Percentiles rank a stretch among this genome's conserved stretches.
phyloP scores from a whole-genome alignment of 2,888 invertebrate genomes.

The Gasteruption jaculator region DNA sequence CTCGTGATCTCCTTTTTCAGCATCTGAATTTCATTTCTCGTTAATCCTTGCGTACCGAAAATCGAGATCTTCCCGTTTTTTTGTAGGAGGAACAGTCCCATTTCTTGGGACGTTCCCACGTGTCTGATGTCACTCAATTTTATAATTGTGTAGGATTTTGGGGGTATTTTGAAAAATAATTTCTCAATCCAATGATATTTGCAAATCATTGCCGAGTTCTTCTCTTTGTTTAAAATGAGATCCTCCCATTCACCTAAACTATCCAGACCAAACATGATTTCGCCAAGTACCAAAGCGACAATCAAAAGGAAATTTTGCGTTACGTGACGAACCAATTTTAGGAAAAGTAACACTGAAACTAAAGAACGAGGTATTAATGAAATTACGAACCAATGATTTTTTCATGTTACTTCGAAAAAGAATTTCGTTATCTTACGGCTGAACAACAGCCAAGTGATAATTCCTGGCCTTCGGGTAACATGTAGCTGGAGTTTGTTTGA shows the following conservation, averaged over 20 bases:
- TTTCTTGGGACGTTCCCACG: slow-evolving; percentile 30
- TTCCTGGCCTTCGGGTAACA: slow-evolving; percentile 28
- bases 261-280: slow-evolving; percentile 33
- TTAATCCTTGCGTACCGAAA: slow-evolving; percentile 28
- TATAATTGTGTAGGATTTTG: slow-evolving; percentile 20
- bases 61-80: slow-evolving; percentile 27
- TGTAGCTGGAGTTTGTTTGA: slow-evolving; percentile 26
- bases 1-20: slow-evolving; percentile 27
- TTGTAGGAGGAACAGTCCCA: slow-evolving; percentile 32
- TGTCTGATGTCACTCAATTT: slow-evolving; percentile 33
- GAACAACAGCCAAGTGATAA: slow-evolving; percentile 26
- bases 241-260: slow-evolving; percentile 35
- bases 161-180: slow-evolving; percentile 19
- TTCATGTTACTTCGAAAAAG: background rate
- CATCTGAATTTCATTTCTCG: slow-evolving; percentile 26
- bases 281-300: slow-evolving; percentile 26
- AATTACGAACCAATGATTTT: background rate
- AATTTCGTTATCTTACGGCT: slow-evolving; percentile 23
- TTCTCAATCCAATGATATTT: slow-evolving; percentile 33
- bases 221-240: slow-evolving; percentile 28
- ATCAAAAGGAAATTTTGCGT: slow-evolving; percentile 24
- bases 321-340: slow-evolving; percentile 24
- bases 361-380: slow-evolving; percentile 14
- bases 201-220: slow-evolving; percentile 27
- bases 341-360: slow-evolving; percentile 30